phyloP scores from a whole-genome alignment of 2,888 invertebrate species.

The Acholoe squamosa region DNA sequence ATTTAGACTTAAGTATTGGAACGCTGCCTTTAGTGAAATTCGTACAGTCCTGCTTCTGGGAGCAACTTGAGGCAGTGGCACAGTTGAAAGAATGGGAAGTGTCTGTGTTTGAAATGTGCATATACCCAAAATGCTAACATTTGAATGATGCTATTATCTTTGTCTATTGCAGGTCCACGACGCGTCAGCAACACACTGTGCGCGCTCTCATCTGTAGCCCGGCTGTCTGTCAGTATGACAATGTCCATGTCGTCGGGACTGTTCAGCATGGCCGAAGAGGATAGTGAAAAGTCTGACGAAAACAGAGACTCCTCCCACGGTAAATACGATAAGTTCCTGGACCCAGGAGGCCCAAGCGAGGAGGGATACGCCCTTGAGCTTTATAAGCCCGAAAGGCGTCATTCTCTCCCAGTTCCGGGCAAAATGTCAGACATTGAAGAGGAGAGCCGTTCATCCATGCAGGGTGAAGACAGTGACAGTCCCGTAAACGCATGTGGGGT shows the following conservation, averaged over 20 bases:
- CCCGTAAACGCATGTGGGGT: slow-evolving; percentile 68
- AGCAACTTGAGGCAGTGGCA: no score
- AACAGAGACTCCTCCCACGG: slow-evolving; percentile 54
- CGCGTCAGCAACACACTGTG: slow-evolving; percentile 70
- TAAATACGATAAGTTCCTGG: slow-evolving; percentile 41
- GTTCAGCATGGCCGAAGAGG: slow-evolving; percentile 66
- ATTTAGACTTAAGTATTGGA: no score
- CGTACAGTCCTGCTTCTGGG: no score
- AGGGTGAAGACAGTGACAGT: slow-evolving; percentile 60
- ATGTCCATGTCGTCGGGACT: slow-evolving; percentile 73
- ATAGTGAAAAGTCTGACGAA: slow-evolving; percentile 56
- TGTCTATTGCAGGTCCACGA: slow-evolving; percentile 64
- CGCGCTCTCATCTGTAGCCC: slow-evolving; percentile 71
- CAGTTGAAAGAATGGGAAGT: no score
- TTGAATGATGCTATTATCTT: neutral
- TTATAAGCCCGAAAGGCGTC: slow-evolving; percentile 51
- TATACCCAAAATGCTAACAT: neutral
- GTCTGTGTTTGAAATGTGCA: neutral
- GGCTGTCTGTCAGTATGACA: slow-evolving; percentile 71
- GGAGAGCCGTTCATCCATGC: slow-evolving; percentile 32
- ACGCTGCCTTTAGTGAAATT: no score
- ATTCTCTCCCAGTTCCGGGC: slow-evolving; percentile 56
- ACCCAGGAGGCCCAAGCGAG: slow-evolving; percentile 53
- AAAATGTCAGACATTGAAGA: slow-evolving; percentile 59
- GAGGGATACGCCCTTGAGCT: slow-evolving; percentile 53